Base-by-base conservation (phyloP, 2,888 invertebrate species). In the Ophion slaviceki region DNA sequence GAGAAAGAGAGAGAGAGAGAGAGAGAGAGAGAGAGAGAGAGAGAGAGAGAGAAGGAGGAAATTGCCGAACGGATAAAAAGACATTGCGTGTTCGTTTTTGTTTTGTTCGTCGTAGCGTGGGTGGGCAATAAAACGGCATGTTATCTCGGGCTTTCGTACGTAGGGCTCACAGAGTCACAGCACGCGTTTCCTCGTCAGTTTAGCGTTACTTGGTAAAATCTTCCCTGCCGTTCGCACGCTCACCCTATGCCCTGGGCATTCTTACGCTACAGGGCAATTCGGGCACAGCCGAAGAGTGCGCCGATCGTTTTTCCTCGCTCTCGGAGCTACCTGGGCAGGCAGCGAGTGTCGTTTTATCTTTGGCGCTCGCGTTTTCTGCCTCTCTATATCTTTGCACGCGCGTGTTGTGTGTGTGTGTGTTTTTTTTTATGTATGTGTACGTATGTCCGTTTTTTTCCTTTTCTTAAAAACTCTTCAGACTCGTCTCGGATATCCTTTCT, bases 121-220 rank as follows among this genome's bases (percentile, higher is more conserved):
- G 45, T 74, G 61, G 64, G 59, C 71, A 84, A 77, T 72, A 59
- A 79, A 72, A 53, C 62, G 68, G 70, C 77, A 75, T 61, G 57
- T 76, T 24, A 67, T 86, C 66, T 80, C 76, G 81, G 62, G 66
- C 40, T 80, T 71, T 80, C 32, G 14, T 5, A 32, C 61, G 67
- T 40, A 72, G 81, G 82, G 80, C 83, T 87, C 87, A 83, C 84
- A 80, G 86, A 86, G 83, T 87, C 87, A 85, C 87, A 87, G 86
- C 87, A 82, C 86, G 85, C 85, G 85, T 78, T 85, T 71, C 76
- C 72, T 53, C 68, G 75, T 66, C 67, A 47, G 67, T 61, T 7
- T 8, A 6, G 20, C n/a, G 40, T 62, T 64, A 36, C 59, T 68
- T 68, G 67, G 72, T 72, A 78, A 67, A 78, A 68, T 24, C 68